Evolutionary conservation across 2,888 invertebrate genomes (phyloP).

Genomic region (Oligia latruncula): DNA sequence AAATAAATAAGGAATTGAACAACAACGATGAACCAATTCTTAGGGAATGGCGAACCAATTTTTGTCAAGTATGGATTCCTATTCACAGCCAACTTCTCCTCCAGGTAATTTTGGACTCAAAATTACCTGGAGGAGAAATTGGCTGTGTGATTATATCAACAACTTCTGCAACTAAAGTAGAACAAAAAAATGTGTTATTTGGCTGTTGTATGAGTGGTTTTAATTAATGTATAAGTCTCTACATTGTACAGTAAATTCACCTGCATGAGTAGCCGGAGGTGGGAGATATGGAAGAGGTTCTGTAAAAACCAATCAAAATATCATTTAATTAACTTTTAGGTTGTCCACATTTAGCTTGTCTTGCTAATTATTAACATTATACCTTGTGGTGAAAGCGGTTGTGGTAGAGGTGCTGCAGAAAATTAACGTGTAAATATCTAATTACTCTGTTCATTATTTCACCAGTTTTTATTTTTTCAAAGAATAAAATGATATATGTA

Average conservation of each 20-base stretch:
- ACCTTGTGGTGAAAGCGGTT: background rate
- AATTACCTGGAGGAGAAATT: conserved; percentile 1
- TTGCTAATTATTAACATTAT: background rate
- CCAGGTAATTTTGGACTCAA: too few species aligned
- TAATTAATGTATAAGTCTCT: background rate
- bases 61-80: background rate
- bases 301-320: conserved; percentile 1
- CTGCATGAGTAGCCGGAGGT: background rate
- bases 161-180: conserved; percentile 1
- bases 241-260: conserved; percentile 1
- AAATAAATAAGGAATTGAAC: background rate
- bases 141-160: background rate
- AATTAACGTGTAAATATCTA: background rate
- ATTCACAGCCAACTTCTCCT: too few species aligned
- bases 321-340: background rate
- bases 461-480: too few species aligned
- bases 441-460: background rate
- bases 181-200: background rate
- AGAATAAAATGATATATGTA: background rate
- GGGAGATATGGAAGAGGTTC: background rate
- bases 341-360: background rate
- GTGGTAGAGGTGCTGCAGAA: conserved; percentile 3
- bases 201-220: too few species aligned
- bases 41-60: too few species aligned
- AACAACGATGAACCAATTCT: too few species aligned